phyloP scores from a whole-genome alignment of 2,797 vertebrate species.

The Chaenodraco wilsoni region DNA sequence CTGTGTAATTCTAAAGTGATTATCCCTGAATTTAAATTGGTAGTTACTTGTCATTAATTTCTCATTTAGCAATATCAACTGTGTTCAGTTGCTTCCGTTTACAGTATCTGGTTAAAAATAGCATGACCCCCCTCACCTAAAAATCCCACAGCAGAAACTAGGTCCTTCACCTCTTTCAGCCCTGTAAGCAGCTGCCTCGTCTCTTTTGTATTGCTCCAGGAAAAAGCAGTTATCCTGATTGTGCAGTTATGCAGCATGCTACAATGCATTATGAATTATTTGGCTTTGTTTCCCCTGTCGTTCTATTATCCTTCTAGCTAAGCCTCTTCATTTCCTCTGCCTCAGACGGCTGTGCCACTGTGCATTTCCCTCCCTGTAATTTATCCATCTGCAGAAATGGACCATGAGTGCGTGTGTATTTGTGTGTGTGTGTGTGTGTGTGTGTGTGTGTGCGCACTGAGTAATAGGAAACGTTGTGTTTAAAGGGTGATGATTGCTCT shows the following conservation, averaged over 20 bases:
- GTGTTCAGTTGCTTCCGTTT: conserved; percentile 14
- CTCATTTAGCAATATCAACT: background rate
- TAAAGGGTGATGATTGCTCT: conserved; percentile 66
- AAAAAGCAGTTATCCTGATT: conserved; percentile 53
- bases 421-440: conserved; percentile 19
- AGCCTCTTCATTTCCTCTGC: conserved; percentile 70
- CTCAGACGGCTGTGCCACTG: conserved; percentile 46
- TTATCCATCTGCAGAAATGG: conserved; percentile 71
- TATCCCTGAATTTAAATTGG: background rate
- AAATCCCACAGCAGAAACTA: conserved; percentile 41
- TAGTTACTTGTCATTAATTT: background rate
- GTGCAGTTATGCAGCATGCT: conserved; percentile 63
- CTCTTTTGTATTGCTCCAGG: conserved; percentile 47
- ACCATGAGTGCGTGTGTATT: conserved; percentile 34
- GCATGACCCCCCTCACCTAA: conserved; percentile 28
- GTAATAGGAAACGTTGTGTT: conserved; percentile 69
- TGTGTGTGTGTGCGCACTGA: conserved; percentile 17
- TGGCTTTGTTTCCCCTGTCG: conserved; percentile 61
- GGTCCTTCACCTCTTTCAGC: conserved; percentile 47
- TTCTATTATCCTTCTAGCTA: conserved; percentile 63
- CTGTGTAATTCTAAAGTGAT: conserved; percentile 26
- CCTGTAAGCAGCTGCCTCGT: conserved; percentile 39
- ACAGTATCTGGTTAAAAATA: conserved; percentile 39
- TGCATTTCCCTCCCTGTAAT: conserved; percentile 66
- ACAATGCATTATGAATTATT: conserved; percentile 69